Evolutionary conservation across 1,140 invertebrate species (phyloP).

Genomic region (Melipona quadrifasciata): DNA sequence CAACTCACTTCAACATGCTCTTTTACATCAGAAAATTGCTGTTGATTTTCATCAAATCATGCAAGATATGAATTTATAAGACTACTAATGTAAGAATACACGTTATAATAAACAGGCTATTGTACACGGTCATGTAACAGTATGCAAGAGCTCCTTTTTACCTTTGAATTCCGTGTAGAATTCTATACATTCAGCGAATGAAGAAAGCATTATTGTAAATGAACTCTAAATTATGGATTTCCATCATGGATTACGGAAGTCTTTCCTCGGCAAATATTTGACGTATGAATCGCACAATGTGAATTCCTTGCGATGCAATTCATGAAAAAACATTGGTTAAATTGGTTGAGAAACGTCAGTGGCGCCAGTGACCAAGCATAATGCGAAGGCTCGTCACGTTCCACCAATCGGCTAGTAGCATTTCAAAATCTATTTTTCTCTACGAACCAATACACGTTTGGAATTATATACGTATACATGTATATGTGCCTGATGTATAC

Average conservation of each 20-base stretch:
- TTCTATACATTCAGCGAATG: too few relatives aligned
- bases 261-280: background rate
- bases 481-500: too few relatives aligned
- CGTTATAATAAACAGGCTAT: background rate
- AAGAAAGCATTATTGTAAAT: background rate
- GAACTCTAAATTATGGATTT: background rate
- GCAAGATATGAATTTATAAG: background rate
- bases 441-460: background rate
- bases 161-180: background rate
- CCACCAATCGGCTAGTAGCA: slow-evolving; percentile 64
- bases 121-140: background rate
- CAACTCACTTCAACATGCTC: background rate
- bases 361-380: slow-evolving; percentile 57
- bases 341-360: slow-evolving; percentile 32
- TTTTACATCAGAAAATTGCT: background rate
- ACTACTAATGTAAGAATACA: background rate
- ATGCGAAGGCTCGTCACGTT: slow-evolving; percentile 71
- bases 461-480: slow-evolving; percentile 16
- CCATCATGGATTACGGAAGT: background rate
- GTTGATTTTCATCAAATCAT: background rate
- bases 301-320: slow-evolving; percentile 20
- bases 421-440: slow-evolving; percentile 44
- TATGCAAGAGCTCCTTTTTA: background rate
- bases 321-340: slow-evolving; percentile 6
- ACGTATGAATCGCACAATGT: background rate